A percentile compares a stretch with the other conserved stretches of the same genome.
Conservation (phyloP, 1,140 invertebrate species). For the Brachionus koreanus region DNA sequence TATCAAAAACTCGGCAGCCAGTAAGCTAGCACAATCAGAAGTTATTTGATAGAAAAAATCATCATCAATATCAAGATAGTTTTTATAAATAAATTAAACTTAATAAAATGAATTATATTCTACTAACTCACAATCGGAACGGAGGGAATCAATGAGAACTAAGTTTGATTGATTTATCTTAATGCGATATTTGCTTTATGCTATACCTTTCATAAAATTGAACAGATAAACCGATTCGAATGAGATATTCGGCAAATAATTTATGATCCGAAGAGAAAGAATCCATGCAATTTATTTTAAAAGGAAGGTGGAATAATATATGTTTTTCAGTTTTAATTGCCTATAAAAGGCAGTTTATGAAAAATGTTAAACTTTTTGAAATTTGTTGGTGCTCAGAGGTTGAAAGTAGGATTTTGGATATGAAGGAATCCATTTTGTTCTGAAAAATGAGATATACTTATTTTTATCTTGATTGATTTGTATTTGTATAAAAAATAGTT, state of each 20-base stretch:
- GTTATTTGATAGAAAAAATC: background rate
- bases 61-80: background rate
- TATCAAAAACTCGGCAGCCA: constrained; percentile 3
- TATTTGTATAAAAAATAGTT: background rate
- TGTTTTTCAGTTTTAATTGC: background rate
- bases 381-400: background rate
- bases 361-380: background rate
- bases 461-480: background rate
- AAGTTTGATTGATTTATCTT: constrained; percentile 1
- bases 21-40: background rate
- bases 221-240: background rate
- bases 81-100: constrained; percentile 7
- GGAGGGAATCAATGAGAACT: background rate
- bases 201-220: background rate
- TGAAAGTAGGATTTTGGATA: background rate
- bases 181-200: background rate
- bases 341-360: background rate
- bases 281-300: background rate
- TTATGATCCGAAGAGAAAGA: background rate
- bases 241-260: constrained; percentile 8
- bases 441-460: background rate
- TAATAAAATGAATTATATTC: constrained; percentile 7
- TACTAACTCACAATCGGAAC: background rate
- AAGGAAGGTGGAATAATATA: background rate
- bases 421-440: background rate